Percentiles rank a stretch among this genome's conserved stretches.
Conservation (phyloP, 1,140 invertebrate genomes). For the Drosophila equinoxialis region DNA sequence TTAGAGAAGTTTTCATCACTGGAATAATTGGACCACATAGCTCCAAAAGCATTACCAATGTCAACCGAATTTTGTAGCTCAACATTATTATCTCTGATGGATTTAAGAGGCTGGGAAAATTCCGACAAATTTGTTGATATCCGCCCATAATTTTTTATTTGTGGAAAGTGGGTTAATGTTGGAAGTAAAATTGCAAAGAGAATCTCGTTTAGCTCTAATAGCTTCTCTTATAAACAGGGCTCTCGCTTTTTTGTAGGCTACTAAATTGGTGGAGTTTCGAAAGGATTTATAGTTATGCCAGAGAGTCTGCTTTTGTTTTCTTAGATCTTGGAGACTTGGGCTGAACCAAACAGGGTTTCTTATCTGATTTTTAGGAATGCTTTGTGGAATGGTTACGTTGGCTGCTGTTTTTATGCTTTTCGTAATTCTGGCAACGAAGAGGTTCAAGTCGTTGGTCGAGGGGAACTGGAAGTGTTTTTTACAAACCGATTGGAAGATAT, state of each 20-base stretch:
- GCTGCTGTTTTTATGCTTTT: too few relatives aligned
- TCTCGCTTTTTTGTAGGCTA: slow-evolving; percentile 1
- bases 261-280: not conserved
- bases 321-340: slow-evolving; percentile 4
- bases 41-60: slow-evolving; percentile 9
- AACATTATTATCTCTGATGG: slow-evolving; percentile 10
- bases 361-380: not conserved
- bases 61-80: slow-evolving; percentile 13
- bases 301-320: slow-evolving; percentile 4
- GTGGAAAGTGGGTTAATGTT: too few relatives aligned
- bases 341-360: slow-evolving; percentile 8
- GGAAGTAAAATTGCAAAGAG: not conserved
- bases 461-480: too few relatives aligned
- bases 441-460: too few relatives aligned
- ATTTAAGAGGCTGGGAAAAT: not conserved
- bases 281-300: slow-evolving; percentile 2
- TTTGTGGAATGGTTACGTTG: too few relatives aligned
- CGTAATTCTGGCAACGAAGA: too few relatives aligned
- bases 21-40: slow-evolving; percentile 1
- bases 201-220: slow-evolving; percentile 5
- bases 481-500: too few relatives aligned
- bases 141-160: not conserved
- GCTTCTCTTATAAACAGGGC: slow-evolving; percentile 2
- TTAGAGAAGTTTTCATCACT: slow-evolving; percentile 1
- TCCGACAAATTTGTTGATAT: not conserved